Evolutionary conservation across 2,113 vertebrate species (phyloP).

Genomic region (Cryptotis parvus): DNA sequence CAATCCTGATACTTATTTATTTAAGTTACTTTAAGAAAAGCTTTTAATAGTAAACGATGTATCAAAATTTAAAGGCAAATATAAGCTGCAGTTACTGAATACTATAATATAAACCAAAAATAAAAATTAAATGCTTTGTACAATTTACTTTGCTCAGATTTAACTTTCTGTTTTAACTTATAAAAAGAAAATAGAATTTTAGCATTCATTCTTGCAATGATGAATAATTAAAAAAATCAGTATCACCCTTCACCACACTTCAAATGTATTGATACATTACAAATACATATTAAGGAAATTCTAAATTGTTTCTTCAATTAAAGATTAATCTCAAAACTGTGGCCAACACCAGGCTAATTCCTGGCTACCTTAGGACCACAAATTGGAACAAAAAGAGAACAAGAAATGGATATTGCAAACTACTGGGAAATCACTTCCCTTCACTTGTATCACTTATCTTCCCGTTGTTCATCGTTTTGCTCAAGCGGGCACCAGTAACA

Average conservation of each 20-base stretch:
- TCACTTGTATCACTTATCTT: too few relatives aligned
- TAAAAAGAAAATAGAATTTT: not conserved
- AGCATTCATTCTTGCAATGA: not conserved
- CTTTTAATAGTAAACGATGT: too few relatives aligned
- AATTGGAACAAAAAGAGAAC: not conserved
- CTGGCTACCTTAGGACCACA: not conserved
- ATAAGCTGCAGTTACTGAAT: not conserved
- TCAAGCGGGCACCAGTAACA: too few relatives aligned
- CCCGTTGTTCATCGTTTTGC: too few relatives aligned
- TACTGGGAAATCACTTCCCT: conserved; percentile 26
- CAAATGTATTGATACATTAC: not conserved
- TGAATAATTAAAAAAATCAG: not conserved
- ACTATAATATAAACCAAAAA: not conserved
- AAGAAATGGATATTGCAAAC: not conserved
- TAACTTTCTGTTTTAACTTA: conserved; percentile 15
- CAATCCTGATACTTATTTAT: too few relatives aligned
- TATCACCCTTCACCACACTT: not conserved
- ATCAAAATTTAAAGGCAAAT: not conserved
- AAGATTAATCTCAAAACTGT: not conserved
- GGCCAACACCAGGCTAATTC: not conserved
- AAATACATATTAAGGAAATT: not conserved
- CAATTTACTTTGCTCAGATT: not conserved
- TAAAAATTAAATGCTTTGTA: not conserved
- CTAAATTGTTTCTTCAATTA: not conserved
- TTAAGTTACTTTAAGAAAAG: too few relatives aligned